Percentiles rank a stretch among this genome's conserved stretches.
Evolutionary conservation across 2,888 invertebrate genomes (phyloP).

Genomic region (Epicampocera succincta): DNA sequence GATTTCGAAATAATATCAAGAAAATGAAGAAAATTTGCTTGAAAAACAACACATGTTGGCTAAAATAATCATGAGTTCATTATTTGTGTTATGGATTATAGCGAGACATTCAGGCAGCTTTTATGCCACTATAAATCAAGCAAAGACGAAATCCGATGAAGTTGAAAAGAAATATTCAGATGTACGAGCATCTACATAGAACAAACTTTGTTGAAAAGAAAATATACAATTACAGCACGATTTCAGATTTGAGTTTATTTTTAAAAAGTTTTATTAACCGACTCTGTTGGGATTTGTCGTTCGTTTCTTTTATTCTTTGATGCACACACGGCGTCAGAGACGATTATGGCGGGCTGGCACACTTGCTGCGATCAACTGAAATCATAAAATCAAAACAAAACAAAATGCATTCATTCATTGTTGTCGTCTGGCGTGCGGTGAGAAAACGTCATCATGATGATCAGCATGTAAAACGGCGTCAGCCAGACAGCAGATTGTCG

Average conservation of each 20-base stretch:
- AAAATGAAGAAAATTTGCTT: not conserved
- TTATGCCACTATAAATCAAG: conserved; percentile 38
- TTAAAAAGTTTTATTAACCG: conserved; percentile 19
- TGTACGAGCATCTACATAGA: no score
- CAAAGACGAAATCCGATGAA: no score
- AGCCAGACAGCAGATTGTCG: conserved; percentile 27
- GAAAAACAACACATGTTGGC: conserved; percentile 51
- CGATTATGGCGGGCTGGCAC: conserved; percentile 45
- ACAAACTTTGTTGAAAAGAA: conserved; percentile 4
- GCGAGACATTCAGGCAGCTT: conserved; percentile 51
- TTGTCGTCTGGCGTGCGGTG: conserved; percentile 33
- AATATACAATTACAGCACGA: conserved; percentile 30
- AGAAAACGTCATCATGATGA: conserved; percentile 22
- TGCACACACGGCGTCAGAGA: conserved; percentile 35
- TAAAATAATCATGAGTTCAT: conserved; percentile 50
- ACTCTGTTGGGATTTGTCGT: conserved; percentile 20
- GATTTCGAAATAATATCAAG: not conserved
- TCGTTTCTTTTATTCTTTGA: conserved; percentile 3
- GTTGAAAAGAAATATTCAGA: not conserved
- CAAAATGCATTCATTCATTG: conserved; percentile 19
- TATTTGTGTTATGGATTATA: conserved; percentile 36
- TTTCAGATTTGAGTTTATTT: conserved; percentile 49
- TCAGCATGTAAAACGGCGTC: conserved; percentile 14
- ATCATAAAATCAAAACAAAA: conserved; percentile 52
- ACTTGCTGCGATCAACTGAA: conserved; percentile 66